These are phyloP conservation scores for Parnassius smintheus DNA, from an alignment of 2,888 invertebrate species.

Conservation along the genomic window DNA sequence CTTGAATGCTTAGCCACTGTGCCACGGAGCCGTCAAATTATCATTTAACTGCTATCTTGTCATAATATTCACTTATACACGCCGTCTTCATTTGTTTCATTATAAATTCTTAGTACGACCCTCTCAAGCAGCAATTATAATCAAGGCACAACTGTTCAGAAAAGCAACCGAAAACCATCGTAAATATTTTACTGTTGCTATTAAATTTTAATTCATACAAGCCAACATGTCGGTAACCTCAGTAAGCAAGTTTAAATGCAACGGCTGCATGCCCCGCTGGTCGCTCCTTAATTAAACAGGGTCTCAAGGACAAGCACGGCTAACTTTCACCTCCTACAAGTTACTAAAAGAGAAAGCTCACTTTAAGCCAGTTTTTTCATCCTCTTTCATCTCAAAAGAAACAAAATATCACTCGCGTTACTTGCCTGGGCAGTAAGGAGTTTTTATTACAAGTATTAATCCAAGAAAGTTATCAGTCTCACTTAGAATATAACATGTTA, in stretches of 20 bases:
- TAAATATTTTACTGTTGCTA: neutral
- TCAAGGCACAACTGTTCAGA: neutral
- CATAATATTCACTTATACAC: too few species aligned
- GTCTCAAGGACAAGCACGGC: constrained; percentile 59
- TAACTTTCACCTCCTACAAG: constrained; percentile 70
- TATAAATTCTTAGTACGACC: too few species aligned
- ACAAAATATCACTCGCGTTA: constrained; percentile 32
- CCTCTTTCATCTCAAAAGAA: constrained; percentile 46
- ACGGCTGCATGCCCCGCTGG: constrained; percentile 35
- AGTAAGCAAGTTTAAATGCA: constrained; percentile 1
- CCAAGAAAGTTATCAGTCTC: constrained; percentile 20
- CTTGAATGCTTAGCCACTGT: too few species aligned
- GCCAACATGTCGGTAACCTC: neutral
- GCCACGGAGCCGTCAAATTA: too few species aligned
- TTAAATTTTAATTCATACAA: constrained; percentile 10
- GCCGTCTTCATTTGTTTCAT: too few species aligned
- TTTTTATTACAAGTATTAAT: constrained; percentile 14
- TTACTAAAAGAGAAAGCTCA: constrained; percentile 62
- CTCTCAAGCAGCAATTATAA: too few species aligned
- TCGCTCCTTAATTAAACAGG: constrained; percentile 49
- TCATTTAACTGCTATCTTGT: too few species aligned
- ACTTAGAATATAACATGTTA: constrained; percentile 2
- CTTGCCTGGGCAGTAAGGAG: constrained; percentile 10
- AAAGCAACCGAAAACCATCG: neutral
- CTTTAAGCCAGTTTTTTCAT: constrained; percentile 49